Percentiles rank a stretch among this genome's conserved stretches.
Evolutionary conservation across 2,797 vertebrate species (phyloP).

Genomic region (Aldrovandia affinis): DNA sequence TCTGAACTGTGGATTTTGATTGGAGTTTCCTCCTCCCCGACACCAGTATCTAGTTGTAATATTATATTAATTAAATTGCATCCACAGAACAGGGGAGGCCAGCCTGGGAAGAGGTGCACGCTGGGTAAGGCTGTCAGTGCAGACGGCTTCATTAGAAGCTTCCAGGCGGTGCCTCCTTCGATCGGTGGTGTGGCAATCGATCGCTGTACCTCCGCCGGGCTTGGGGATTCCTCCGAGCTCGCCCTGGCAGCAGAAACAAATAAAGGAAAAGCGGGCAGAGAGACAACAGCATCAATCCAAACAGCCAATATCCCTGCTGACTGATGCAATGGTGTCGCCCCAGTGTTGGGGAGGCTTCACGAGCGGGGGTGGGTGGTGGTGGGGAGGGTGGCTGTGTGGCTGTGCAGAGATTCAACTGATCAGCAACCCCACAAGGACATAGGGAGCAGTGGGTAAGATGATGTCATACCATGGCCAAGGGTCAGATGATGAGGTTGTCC

Average conservation of each 20-base stretch:
- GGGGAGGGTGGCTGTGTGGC: background rate
- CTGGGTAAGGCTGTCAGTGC: constrained; percentile 51
- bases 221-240: constrained; percentile 39
- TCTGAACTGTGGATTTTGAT: background rate
- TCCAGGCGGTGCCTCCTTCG: constrained; percentile 45
- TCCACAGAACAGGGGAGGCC: constrained; percentile 29
- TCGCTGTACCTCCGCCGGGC: constrained; percentile 41
- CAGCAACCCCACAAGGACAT: too few species aligned
- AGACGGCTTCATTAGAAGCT: constrained; percentile 57
- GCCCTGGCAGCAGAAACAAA: background rate
- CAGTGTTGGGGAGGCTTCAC: background rate
- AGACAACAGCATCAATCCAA: constrained; percentile 11
- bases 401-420: too few species aligned
- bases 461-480: too few species aligned
- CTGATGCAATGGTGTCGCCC: background rate
- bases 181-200: constrained; percentile 48
- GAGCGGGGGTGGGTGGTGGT: constrained; percentile 7
- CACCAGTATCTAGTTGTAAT: background rate
- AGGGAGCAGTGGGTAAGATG: too few species aligned
- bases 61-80: background rate
- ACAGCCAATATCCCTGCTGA: constrained; percentile 20
- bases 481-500: too few species aligned
- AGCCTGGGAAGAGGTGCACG: constrained; percentile 43
- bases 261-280: constrained; percentile 25
- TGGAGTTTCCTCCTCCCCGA: background rate